These are phyloP conservation scores for Orchesellides sinensis DNA, from an alignment of 2,888 invertebrate species.

Conservation along the genomic window DNA sequence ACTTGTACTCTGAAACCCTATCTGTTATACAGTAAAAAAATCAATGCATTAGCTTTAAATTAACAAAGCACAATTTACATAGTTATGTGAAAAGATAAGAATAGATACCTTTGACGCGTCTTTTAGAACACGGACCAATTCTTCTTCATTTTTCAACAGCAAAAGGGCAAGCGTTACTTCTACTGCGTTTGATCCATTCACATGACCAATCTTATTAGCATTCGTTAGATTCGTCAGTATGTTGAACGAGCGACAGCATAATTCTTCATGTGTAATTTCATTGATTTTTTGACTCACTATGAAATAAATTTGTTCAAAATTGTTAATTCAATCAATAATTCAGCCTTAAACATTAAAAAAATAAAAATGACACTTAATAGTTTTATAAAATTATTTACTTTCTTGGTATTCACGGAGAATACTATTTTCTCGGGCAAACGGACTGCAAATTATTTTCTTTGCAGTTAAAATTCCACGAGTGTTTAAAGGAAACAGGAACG, in stretches of 20 bases:
- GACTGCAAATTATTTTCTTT: conserved; percentile 77
- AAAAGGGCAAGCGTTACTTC: conserved; percentile 41
- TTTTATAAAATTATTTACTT: conserved; percentile 29
- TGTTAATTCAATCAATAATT: not conserved
- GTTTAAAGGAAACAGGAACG: conserved; percentile 81
- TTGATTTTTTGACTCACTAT: conserved; percentile 7
- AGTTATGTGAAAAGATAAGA: too few species aligned
- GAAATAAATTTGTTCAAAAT: not conserved
- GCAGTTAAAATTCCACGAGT: conserved; percentile 77
- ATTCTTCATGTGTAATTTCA: conserved; percentile 42
- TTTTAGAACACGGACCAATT: not conserved
- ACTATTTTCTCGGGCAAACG: conserved; percentile 78
- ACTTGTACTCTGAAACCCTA: conserved; percentile 17
- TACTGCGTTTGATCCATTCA: not conserved
- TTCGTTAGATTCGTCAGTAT: not conserved
- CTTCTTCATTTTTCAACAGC: conserved; percentile 21
- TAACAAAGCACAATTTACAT: not conserved
- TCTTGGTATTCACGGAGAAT: conserved; percentile 75
- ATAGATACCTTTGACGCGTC: not conserved
- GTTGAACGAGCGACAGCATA: conserved; percentile 63
- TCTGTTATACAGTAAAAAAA: not conserved
- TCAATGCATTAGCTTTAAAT: not conserved
- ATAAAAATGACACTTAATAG: not conserved
- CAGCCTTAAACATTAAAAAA: not conserved
- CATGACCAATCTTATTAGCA: not conserved